Evolutionary conservation across 2,888 invertebrate species (phyloP).

Genomic region (Mechanitis mazaeus): DNA sequence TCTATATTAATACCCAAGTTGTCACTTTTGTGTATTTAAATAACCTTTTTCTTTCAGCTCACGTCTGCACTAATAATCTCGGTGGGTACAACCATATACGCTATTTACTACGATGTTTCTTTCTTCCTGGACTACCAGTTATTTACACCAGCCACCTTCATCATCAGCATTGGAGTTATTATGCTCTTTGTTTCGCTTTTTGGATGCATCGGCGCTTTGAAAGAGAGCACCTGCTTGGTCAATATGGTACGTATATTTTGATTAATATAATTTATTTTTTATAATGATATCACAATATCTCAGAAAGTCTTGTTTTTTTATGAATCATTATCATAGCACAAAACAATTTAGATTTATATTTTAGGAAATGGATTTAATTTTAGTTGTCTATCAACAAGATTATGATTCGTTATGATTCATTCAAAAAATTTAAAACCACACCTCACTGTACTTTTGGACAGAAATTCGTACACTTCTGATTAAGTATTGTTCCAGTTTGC

Average conservation of each 20-base stretch:
- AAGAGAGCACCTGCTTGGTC: conserved; percentile 90
- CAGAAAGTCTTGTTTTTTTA: no score
- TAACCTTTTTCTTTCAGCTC: conserved; percentile 70
- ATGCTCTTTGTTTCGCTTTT: conserved; percentile 91
- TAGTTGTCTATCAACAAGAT: no score
- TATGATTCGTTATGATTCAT: no score
- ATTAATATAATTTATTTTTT: neutral
- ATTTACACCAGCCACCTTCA: conserved; percentile 87
- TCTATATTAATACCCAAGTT: no score
- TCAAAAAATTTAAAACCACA: no score
- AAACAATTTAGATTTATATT: no score
- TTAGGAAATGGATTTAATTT: no score
- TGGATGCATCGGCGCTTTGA: conserved; percentile 93
- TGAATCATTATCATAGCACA: no score
- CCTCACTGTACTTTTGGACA: no score
- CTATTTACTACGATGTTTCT: conserved; percentile 83
- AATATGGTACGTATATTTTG: conserved; percentile 79
- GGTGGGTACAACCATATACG: conserved; percentile 82
- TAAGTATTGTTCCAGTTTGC: conserved; percentile 80
- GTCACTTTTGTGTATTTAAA: neutral
- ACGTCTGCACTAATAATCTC: conserved; percentile 84
- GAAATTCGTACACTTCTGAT: no score
- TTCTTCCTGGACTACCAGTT: conserved; percentile 87
- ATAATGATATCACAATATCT: neutral
- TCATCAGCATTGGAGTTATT: conserved; percentile 89